Evolutionary conservation across 2,797 vertebrate genomes (phyloP).

Genomic region (Scomberomorus guttatus): DNA sequence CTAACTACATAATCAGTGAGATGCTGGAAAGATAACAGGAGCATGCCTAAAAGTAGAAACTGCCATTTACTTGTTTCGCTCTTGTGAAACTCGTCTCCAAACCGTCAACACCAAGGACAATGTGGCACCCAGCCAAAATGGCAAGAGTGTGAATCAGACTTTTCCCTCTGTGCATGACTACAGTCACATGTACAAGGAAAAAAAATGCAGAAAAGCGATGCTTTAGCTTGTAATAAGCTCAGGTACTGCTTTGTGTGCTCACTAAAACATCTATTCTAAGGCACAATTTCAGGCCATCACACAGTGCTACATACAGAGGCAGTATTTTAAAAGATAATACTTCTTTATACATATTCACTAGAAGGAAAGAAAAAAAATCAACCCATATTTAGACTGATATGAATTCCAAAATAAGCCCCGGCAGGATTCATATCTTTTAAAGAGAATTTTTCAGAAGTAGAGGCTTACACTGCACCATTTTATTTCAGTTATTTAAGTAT

Average conservation of each 20-base stretch:
- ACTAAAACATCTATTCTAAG: constrained; percentile 49
- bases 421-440: constrained; percentile 25
- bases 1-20: constrained; percentile 27
- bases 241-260: constrained; percentile 27
- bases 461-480: constrained; percentile 36
- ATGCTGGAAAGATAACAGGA: constrained; percentile 53
- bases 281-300: constrained; percentile 27
- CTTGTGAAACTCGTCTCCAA: constrained; percentile 39
- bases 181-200: constrained; percentile 29
- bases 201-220: constrained; percentile 29
- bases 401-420: constrained; percentile 43
- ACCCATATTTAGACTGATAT: constrained; percentile 26
- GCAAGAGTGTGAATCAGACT: constrained; percentile 41
- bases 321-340: constrained; percentile 30
- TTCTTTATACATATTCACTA: constrained; percentile 40
- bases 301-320: constrained; percentile 7
- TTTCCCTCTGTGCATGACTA: constrained; percentile 13
- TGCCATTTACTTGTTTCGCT: constrained; percentile 34
- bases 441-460: constrained; percentile 17
- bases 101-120: constrained; percentile 44
- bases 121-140: constrained; percentile 39
- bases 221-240: constrained; percentile 34
- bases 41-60: constrained; percentile 50
- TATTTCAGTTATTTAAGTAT: constrained; percentile 50
- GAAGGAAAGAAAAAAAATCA: not conserved